These are phyloP conservation scores for Tanaodytes sp. DNA, from an alignment of 2,888 invertebrate genomes.

Conservation along the genomic window DNA sequence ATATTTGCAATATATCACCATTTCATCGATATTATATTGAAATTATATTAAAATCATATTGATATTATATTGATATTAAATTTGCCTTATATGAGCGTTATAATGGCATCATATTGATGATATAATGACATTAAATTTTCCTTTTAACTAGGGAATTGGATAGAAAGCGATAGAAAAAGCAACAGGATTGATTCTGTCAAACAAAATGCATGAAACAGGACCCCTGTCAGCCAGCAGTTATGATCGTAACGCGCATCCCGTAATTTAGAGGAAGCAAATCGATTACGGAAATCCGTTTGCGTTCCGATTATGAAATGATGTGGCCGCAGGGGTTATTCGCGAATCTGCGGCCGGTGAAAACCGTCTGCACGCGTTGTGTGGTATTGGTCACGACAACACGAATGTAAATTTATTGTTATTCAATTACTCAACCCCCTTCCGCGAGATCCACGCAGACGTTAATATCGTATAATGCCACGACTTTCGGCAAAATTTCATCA, in stretches of 20 bases:
- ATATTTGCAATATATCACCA: too few relatives aligned
- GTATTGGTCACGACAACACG: conserved; percentile 69
- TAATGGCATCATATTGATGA: too few relatives aligned
- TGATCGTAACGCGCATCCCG: conserved; percentile 45
- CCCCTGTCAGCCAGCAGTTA: conserved; percentile 14
- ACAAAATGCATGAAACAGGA: too few relatives aligned
- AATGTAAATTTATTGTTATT: conserved; percentile 72
- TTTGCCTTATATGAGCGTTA: too few relatives aligned
- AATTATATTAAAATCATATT: too few relatives aligned
- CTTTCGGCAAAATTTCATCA: conserved; percentile 57
- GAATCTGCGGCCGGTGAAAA: conserved; percentile 60
- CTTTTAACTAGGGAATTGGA: too few relatives aligned
- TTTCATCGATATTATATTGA: too few relatives aligned
- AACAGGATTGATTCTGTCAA: too few relatives aligned
- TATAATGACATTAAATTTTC: too few relatives aligned
- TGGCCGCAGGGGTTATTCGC: conserved; percentile 60
- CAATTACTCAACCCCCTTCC: conserved; percentile 69
- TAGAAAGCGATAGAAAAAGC: too few relatives aligned
- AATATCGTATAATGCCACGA: conserved; percentile 66
- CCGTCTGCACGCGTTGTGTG: conserved; percentile 65
- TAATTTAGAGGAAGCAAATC: conserved; percentile 57
- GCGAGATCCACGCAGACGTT: conserved; percentile 64
- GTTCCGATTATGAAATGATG: conserved; percentile 69
- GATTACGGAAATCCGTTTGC: conserved; percentile 66
- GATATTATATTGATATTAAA: too few relatives aligned